A percentile compares a stretch with the other conserved stretches of the same genome.
phyloP scores from a whole-genome alignment of 2,113 vertebrate species.

The human region DNA sequence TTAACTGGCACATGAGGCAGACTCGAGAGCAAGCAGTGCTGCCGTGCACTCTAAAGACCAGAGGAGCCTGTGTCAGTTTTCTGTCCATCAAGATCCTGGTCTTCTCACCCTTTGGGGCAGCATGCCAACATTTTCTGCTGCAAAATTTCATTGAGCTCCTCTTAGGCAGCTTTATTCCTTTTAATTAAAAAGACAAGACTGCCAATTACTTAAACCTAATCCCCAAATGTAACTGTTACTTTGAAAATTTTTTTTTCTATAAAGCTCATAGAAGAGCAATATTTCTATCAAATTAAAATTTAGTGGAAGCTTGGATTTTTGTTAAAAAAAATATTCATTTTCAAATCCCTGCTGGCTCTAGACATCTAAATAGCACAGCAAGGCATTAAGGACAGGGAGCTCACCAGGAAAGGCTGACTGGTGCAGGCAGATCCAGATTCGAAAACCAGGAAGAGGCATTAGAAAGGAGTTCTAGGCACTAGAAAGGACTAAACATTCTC shows the following conservation, averaged over 20 bases:
- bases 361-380: conserved; percentile 60
- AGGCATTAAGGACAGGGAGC: background rate
- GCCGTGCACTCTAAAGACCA: background rate
- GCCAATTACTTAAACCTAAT: conserved; percentile 79
- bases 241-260: conserved; percentile 57
- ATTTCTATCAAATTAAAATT: conserved; percentile 76
- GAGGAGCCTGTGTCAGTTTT: background rate
- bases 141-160: conserved; percentile 56
- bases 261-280: conserved; percentile 65
- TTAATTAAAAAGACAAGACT: conserved; percentile 77
- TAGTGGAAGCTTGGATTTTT: conserved; percentile 62
- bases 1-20: background rate
- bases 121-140: conserved; percentile 30
- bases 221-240: conserved; percentile 78
- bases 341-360: conserved; percentile 61
- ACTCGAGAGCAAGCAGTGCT: background rate
- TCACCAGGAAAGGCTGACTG: background rate
- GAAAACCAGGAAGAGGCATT: background rate
- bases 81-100: background rate
- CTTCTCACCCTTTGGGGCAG: background rate
- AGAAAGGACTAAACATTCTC: background rate
- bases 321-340: conserved; percentile 40
- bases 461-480: background rate
- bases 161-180: conserved; percentile 59
- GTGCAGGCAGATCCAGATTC: background rate